Evolutionary conservation across 2,888 invertebrate species (phyloP), one percentile per base, ranked within the genome.

Genomic region (Ypsolopha sequella): DNA sequence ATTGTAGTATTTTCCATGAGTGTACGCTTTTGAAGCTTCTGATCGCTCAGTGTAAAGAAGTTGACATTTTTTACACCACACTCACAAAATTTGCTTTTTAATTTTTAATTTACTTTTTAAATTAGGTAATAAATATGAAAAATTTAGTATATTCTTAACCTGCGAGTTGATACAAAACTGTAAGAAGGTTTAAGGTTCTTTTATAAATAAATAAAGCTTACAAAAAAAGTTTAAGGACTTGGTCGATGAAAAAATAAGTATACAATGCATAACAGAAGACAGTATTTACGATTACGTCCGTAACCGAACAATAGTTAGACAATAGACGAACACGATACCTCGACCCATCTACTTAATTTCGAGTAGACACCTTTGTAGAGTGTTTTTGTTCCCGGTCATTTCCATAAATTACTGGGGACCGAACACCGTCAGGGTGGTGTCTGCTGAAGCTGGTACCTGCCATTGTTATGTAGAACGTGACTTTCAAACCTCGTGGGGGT

Each of bases 271-370:
- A 36, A 38, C 48, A 36, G n/a, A 48, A 36, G 48, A 48, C 36
- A 35, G 71, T 77, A 78, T 84, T 84, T 82, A 82, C 73, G 81
- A 78, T 73, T 64, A 73, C 67, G 57, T 64, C 63, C 59, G 61
- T 57, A 54, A 57, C 56, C 61, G 63, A 70, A 80, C 80, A 77
- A 79, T 72, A 59, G 72, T 63, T 70, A 73, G 67, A 85, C 81
- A 82, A 82, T 76, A 50, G 58, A 73, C 62, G 66, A 70, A 78
- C 76, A 73, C 66, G 68, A 70, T 65, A 71, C 62, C 63, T 39
- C 80, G 72, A 71, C 81, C 81, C 80, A 80, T 85, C 80, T 76
- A 80, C 76, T 82, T 80, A 81, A 82, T 85, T 80, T 84, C 69
- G 74, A 77, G 80, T 84, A 82, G 80, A 34, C 84, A 86, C 85